phyloP scores from a whole-genome alignment of 2,888 invertebrate species.

The Sphaeridia pumilis region DNA sequence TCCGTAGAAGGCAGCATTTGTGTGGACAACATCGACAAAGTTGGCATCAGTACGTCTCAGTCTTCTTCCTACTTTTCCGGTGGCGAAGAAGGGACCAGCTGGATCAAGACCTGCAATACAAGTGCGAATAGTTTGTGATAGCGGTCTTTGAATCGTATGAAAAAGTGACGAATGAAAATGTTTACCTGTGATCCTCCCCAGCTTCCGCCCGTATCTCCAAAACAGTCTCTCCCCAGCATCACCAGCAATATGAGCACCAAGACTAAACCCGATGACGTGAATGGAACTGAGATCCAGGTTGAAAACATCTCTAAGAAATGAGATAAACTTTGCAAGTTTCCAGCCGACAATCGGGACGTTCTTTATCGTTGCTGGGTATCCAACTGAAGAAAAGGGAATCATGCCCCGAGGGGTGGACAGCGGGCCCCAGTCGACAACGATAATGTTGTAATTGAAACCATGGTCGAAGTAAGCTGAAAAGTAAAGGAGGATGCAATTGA shows the following conservation, averaged over 20 bases:
- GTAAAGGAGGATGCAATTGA: too few relatives aligned
- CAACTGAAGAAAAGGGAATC: not conserved
- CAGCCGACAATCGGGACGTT: slow-evolving; percentile 7
- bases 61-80: not conserved
- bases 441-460: not conserved
- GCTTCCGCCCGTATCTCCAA: slow-evolving; percentile 2
- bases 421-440: slow-evolving; percentile 11
- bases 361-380: not conserved
- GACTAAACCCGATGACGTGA: slow-evolving; percentile 11
- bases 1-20: slow-evolving; percentile 2
- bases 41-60: slow-evolving; percentile 4
- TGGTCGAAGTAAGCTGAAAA: slow-evolving; percentile 1
- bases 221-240: slow-evolving; percentile 1
- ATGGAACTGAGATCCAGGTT: not conserved
- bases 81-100: slow-evolving; percentile 5
- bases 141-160: not conserved
- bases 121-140: not conserved
- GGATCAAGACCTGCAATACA: slow-evolving; percentile 1
- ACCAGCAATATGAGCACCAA: slow-evolving; percentile 8
- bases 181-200: slow-evolving; percentile 13
- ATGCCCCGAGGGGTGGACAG: slow-evolving; percentile 1
- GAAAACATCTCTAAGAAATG: not conserved
- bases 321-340: slow-evolving; percentile 1
- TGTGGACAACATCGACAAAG: slow-evolving; percentile 12
- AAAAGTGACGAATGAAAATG: not conserved